Evolutionary conservation across 2,797 vertebrate species (phyloP).

Genomic region (Agapornis canus): DNA sequence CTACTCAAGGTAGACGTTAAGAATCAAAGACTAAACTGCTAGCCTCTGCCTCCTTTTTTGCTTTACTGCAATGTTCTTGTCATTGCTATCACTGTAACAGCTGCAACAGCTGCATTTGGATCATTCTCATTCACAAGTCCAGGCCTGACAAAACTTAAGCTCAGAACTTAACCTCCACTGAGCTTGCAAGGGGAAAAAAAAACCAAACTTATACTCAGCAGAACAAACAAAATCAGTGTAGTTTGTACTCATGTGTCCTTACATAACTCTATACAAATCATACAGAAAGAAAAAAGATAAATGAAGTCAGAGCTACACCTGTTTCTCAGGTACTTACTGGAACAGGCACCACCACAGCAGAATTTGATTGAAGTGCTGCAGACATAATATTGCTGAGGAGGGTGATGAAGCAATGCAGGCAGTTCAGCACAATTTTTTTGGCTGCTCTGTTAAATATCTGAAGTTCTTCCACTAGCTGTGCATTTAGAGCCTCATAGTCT

Average conservation of each 20-base stretch:
- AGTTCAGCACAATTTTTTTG: slow-evolving; percentile 84
- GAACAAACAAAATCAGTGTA: neutral
- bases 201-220: neutral
- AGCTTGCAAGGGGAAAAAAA: neutral
- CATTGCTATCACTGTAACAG: neutral
- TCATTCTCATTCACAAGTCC: neutral
- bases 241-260: neutral
- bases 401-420: slow-evolving; percentile 80
- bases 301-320: neutral
- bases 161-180: neutral
- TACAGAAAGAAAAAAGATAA: neutral
- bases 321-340: slow-evolving; percentile 78
- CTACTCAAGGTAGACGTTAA: neutral
- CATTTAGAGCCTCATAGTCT: slow-evolving; percentile 93
- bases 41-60: neutral
- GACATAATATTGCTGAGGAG: slow-evolving; percentile 81
- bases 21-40: neutral
- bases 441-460: slow-evolving; percentile 88
- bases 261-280: neutral
- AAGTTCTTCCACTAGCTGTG: slow-evolving; percentile 92
- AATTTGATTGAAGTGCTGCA: slow-evolving; percentile 68
- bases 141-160: neutral
- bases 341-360: slow-evolving; percentile 75
- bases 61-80: neutral
- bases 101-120: neutral